Evolutionary conservation across 2,113 vertebrate species (phyloP), one percentile per base, ranked within the genome.

Genomic region (Struthidea cinerea): DNA sequence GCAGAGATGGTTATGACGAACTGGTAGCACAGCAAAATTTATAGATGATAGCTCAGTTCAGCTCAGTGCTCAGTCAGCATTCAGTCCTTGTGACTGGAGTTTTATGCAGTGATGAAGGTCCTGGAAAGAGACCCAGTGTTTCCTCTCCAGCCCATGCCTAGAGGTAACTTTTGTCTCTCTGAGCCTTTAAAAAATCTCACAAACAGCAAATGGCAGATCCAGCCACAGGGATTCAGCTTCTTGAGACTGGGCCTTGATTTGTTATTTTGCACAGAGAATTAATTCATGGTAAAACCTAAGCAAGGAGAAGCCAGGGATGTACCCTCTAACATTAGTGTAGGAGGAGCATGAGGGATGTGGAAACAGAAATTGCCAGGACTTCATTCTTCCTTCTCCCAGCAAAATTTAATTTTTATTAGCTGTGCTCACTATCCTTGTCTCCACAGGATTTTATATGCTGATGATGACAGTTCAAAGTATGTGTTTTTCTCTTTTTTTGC

Each of bases 261-360:
- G 23, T 46, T 87, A 63, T 77, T 91, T 67, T 89, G 44, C 30
- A n/a, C 7, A 47, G 37, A 59, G 13, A 75, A 75, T 78, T 71
- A 76, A 81, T 74, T 90, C 1, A 33, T 0, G 1, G 17, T 60
- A 84, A 89, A 84, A 82, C 18, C 47, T 33, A 74, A 71, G 46
- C 21, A 50, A 77, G 64, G 30, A 67, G 60, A 50, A 92, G 33
- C 27, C 55, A 77, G 24, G 7, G 33, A 74, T 41, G 52, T 56
- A 70, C 39, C 33, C 44, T 70, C 13, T 10, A 30, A 74, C 15
- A 8, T 23, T 13, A 61, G 21, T 17, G 13, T 1, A 1, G 27
- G 11, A 24, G 35, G 30, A 83, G 10, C 50, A 52, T 0, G 0
- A 82, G 30, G 0, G 0, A 55, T 17, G 21, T 3, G 13, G 41